Evolutionary conservation across 2,797 vertebrate species (phyloP).

Genomic region (Pantherophis alleghaniensis): DNA sequence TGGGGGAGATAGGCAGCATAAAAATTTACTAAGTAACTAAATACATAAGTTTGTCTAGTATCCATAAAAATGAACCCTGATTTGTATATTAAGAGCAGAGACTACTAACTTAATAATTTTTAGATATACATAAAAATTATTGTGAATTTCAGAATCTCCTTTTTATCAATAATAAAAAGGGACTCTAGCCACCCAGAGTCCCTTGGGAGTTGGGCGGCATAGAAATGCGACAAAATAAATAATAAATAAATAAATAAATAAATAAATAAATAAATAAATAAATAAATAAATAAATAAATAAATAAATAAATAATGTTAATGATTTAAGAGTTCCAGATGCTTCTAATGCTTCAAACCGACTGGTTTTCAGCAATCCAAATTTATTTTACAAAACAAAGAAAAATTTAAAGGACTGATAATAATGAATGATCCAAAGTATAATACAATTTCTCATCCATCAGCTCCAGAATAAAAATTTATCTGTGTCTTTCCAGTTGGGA

Average conservation of each 20-base stretch:
- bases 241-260: too few relatives aligned
- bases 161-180: background rate
- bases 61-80: background rate
- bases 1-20: background rate
- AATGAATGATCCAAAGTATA: background rate
- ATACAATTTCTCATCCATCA: background rate
- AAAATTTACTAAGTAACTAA: too few relatives aligned
- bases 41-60: background rate
- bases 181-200: too few relatives aligned
- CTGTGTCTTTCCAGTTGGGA: background rate
- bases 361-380: background rate
- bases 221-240: too few relatives aligned
- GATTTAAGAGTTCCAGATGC: background rate
- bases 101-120: background rate
- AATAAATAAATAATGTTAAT: background rate
- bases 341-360: background rate
- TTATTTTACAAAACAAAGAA: background rate
- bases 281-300: too few relatives aligned
- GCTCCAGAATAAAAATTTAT: background rate
- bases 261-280: too few relatives aligned
- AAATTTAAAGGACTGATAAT: background rate
- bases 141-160: background rate
- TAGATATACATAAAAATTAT: background rate
- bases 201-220: too few relatives aligned
- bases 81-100: background rate